Base-by-base conservation (phyloP, 2,888 invertebrate species). In the Rotaria sp. region DNA sequence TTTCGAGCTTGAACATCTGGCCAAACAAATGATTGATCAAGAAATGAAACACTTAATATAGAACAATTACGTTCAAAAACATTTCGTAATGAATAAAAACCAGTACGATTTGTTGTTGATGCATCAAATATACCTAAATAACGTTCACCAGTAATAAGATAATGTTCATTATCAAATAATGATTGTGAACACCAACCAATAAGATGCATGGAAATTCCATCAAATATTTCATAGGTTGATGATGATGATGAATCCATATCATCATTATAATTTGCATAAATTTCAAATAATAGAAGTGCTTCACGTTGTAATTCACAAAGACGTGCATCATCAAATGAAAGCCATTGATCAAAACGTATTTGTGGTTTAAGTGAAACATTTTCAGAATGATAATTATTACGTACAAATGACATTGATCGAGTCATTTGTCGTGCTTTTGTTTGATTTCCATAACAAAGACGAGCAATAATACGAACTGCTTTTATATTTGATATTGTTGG, bases 131-230 rank as follows among this genome's bases (percentile, higher is more conserved):
- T n/a, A 13, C 80, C 80, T 45, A 80, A 80, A n/a, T 45, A 80
- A 13, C 45, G 41, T 80, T 80, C 80, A 35, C 80, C 80, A n/a
- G 41, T 41, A 3, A 80, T 45, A 26, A 80, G 45, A 80, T n/a
- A 45, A 80, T 80, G 41, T 26, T 80, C 26, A 80, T 45, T 10
- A 45, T 80, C 45, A 80, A 80, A 80, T 80, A 80, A n/a, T 41
- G 80, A 26, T 80, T 80, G 80, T 15, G 80, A 80, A 80, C 80
- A 80, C 80, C 80, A 80, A n/a, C 80, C 80, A 80, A 80, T 80
- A 26, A 80, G 45, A n/a, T 11, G 11, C 80, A 80, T 80, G 11
- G 26, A n/a, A 26, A 15, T 15, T 26, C 80, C 80, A n/a, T 80
- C 80, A 18, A 45, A 45, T 0, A 80, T 13, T 80, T 80, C 45